A percentile compares a stretch with the other conserved stretches of the same genome.
phyloP scores from a whole-genome alignment of 1,140 invertebrate genomes.

The Ips typographus region DNA sequence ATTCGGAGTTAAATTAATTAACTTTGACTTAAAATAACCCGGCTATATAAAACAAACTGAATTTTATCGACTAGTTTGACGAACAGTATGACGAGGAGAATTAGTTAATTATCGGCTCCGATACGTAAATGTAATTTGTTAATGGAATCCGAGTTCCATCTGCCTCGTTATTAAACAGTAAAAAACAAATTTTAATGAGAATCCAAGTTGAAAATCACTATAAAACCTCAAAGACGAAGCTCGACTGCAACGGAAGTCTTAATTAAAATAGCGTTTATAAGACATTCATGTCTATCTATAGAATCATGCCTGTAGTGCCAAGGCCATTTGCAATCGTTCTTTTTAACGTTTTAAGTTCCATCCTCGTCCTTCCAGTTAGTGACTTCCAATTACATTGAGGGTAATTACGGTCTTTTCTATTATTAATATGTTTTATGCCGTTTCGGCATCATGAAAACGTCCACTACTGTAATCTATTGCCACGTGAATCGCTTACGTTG shows the following conservation, averaged over 20 bases:
- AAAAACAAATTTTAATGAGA: no score
- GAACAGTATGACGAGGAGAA: no score
- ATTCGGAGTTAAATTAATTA: no score
- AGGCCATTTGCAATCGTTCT: slow-evolving; percentile 1
- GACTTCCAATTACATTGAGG: slow-evolving; percentile 4
- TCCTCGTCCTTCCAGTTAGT: slow-evolving; percentile 5
- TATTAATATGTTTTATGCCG: no score
- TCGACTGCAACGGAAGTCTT: background rate
- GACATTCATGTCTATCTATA: background rate
- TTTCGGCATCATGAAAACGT: background rate
- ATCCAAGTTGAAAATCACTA: background rate
- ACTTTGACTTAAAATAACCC: no score
- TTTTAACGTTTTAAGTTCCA: slow-evolving; percentile 2
- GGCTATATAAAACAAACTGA: no score
- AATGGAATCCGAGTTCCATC: background rate
- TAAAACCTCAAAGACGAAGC: background rate
- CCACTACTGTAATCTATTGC: no score
- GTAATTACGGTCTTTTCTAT: slow-evolving; percentile 18
- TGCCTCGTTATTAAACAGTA: background rate
- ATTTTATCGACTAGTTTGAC: no score
- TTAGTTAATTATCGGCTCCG: no score
- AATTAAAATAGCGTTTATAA: slow-evolving; percentile 1
- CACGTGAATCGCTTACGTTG: no score
- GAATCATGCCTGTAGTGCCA: slow-evolving; percentile 17
- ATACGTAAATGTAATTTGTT: background rate